Percentiles rank a stretch among this genome's conserved stretches.
These are phyloP conservation scores for Chionomys nivalis DNA, from an alignment of 2,113 vertebrate species.

Conservation along the genomic window DNA sequence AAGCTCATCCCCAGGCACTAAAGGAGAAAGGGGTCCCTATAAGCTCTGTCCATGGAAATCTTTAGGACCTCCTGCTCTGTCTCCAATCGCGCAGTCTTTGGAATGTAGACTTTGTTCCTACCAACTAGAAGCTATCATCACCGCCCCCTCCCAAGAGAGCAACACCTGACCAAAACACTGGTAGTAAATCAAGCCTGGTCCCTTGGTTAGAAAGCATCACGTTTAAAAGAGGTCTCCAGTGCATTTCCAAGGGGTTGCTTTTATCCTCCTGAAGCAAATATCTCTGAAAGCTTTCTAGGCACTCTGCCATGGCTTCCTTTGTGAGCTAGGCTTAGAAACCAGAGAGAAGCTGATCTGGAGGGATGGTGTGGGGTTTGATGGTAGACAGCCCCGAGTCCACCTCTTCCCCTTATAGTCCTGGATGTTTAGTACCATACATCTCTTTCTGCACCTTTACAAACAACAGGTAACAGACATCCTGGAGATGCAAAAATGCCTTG, in stretches of 20 bases:
- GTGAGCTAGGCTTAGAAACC: accelerated
- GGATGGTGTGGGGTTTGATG: not conserved
- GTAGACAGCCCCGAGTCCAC: no score
- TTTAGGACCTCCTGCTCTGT: no score
- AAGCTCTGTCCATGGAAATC: accelerated
- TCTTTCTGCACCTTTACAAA: not conserved
- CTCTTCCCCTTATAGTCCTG: accelerated
- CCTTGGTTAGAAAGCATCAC: not conserved
- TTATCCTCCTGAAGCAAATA: not conserved
- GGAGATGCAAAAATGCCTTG: accelerated
- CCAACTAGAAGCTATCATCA: not conserved
- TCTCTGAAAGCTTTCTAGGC: not conserved
- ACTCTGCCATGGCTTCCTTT: not conserved
- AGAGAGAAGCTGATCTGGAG: accelerated
- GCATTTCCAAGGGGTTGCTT: not conserved
- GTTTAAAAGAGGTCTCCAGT: not conserved
- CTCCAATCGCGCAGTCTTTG: not conserved
- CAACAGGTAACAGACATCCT: not conserved
- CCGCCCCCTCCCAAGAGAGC: not conserved
- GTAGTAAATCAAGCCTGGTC: not conserved
- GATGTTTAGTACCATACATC: not conserved
- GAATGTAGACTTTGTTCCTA: not conserved
- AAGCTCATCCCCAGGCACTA: not conserved
- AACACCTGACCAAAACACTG: not conserved
- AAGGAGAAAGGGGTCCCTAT: not conserved